A percentile compares a stretch with the other conserved stretches of the same genome.
phyloP scores from a whole-genome alignment of 2,797 vertebrate species.

The Lithobates sylvaticus region DNA sequence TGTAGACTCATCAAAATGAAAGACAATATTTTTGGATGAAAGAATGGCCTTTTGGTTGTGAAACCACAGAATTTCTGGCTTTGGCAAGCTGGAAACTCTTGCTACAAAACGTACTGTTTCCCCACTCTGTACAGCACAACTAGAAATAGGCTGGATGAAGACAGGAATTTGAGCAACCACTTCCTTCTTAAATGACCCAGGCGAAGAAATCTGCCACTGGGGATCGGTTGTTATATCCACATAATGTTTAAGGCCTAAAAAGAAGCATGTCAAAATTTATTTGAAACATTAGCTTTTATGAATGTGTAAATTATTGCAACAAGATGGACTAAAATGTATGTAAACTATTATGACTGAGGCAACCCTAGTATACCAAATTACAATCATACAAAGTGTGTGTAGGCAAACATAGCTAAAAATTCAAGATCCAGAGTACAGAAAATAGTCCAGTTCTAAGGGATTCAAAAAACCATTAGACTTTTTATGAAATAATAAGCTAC shows the following conservation, averaged over 20 bases:
- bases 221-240: constrained; percentile 78
- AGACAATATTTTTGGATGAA: constrained; percentile 88
- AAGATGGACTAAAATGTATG: background rate
- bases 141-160: constrained; percentile 90
- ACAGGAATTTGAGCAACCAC: constrained; percentile 84
- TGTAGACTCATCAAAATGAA: constrained; percentile 91
- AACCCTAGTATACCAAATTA: background rate
- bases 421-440: too few species aligned
- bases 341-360: background rate
- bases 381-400: background rate
- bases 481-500: background rate
- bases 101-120: constrained; percentile 92
- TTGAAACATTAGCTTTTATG: background rate
- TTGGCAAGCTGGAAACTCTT: constrained; percentile 83
- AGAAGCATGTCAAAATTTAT: constrained; percentile 85
- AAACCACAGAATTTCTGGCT: constrained; percentile 90
- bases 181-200: constrained; percentile 85
- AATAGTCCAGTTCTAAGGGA: background rate
- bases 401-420: background rate
- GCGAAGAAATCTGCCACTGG: constrained; percentile 81
- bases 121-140: constrained; percentile 85
- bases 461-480: background rate
- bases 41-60: constrained; percentile 84
- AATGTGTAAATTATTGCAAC: background rate
- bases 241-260: constrained; percentile 88